A percentile compares a stretch with the other conserved stretches of the same genome.
These are phyloP conservation scores for Microplitis mediator DNA, from an alignment of 1,140 invertebrate genomes.

Conservation along the genomic window DNA sequence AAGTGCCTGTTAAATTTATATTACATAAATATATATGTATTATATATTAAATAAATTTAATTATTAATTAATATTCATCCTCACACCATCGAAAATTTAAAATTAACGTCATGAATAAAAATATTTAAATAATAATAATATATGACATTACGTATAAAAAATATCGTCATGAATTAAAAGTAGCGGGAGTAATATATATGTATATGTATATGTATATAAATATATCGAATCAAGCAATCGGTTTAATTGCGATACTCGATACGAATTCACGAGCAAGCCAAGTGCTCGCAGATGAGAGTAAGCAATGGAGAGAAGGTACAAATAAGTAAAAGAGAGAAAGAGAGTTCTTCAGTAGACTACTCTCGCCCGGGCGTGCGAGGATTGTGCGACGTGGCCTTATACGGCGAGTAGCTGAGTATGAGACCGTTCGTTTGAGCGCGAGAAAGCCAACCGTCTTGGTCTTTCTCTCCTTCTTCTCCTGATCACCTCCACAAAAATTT, in stretches of 20 bases:
- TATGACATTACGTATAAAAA: background rate
- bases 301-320: background rate
- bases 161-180: background rate
- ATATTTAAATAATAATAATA: no score
- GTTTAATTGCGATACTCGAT: slow-evolving; percentile 23
- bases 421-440: background rate
- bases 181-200: background rate
- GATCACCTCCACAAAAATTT: background rate
- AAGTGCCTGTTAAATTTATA: background rate
- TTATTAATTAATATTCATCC: background rate
- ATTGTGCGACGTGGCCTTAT: slow-evolving; percentile 28
- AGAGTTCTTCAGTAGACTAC: background rate
- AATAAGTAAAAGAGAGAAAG: background rate
- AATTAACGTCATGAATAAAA: no score
- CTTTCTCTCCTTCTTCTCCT: slow-evolving; percentile 15
- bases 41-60: background rate
- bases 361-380: slow-evolving; percentile 11
- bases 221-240: slow-evolving; percentile 11
- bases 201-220: background rate
- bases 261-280: slow-evolving; percentile 11
- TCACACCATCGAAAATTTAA: no score
- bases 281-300: background rate
- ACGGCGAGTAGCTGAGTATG: slow-evolving; percentile 12
- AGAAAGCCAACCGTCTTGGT: slow-evolving; percentile 18
- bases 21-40: background rate